These are phyloP conservation scores for Bombus soroeensis DNA, from an alignment of 1,140 invertebrate species.

Conservation along the genomic window DNA sequence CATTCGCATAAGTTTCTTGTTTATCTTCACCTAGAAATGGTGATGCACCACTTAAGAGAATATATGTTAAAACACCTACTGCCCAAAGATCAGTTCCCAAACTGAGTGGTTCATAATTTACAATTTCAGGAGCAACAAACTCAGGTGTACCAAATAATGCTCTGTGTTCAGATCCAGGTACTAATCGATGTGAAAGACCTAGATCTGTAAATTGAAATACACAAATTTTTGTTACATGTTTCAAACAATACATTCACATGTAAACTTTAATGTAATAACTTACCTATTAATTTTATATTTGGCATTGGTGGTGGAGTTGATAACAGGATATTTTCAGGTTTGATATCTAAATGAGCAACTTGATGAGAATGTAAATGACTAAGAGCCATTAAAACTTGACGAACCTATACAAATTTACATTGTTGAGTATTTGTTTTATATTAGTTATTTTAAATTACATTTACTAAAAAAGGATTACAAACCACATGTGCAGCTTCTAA, in stretches of 20 bases:
- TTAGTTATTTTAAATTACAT: not conserved
- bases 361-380: slow-evolving; percentile 87
- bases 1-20: slow-evolving; percentile 87
- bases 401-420: slow-evolving; percentile 76
- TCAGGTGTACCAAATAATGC: slow-evolving; percentile 85
- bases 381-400: slow-evolving; percentile 87
- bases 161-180: slow-evolving; percentile 83
- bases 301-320: slow-evolving; percentile 84
- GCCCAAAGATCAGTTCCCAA: slow-evolving; percentile 89
- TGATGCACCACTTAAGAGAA: slow-evolving; percentile 86
- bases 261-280: slow-evolving; percentile 3
- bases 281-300: slow-evolving; percentile 84
- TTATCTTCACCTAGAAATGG: slow-evolving; percentile 88
- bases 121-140: slow-evolving; percentile 87
- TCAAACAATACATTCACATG: not conserved
- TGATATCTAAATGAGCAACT: slow-evolving; percentile 88
- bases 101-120: slow-evolving; percentile 88
- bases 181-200: slow-evolving; percentile 85
- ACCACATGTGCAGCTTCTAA: slow-evolving; percentile 86
- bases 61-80: slow-evolving; percentile 87
- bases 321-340: slow-evolving; percentile 88
- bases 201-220: slow-evolving; percentile 82
- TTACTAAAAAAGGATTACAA: not conserved
- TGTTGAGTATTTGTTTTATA: not conserved
- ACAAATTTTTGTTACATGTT: not conserved